A percentile compares a stretch with the other conserved stretches of the same genome.
These are phyloP conservation scores for Triplophysa bombifrons DNA, from an alignment of 2,797 vertebrate species.

Conservation along the genomic window DNA sequence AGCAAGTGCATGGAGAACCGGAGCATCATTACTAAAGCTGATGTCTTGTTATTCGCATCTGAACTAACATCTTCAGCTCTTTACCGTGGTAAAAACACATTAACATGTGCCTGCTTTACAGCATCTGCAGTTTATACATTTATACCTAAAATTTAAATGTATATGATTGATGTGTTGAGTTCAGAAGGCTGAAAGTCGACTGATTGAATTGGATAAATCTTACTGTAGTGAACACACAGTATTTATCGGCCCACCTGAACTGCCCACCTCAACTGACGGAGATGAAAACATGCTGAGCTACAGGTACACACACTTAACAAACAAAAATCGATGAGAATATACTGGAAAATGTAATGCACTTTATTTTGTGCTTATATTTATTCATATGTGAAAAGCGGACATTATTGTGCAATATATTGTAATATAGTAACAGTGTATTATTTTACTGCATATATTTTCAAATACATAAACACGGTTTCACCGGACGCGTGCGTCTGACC, in stretches of 20 bases:
- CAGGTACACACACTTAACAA: conserved; percentile 77
- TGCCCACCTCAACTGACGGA: conserved; percentile 88
- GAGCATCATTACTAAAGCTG: no score
- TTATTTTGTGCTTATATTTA: no score
- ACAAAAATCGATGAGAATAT: no score
- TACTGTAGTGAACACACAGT: conserved; percentile 97
- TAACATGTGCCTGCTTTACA: background rate
- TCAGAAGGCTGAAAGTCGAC: conserved; percentile 56
- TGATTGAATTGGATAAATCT: conserved; percentile 96
- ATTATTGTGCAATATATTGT: no score
- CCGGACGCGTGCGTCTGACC: no score
- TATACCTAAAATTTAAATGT: no score
- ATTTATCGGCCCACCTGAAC: conserved; percentile 95
- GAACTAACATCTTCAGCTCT: background rate
- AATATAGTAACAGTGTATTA: no score
- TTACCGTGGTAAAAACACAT: background rate
- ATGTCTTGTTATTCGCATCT: background rate
- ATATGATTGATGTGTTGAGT: background rate
- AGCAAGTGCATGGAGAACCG: no score
- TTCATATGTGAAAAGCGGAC: no score
- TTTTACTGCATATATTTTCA: no score
- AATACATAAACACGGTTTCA: no score
- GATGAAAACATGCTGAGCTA: conserved; percentile 90
- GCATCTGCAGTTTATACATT: background rate
- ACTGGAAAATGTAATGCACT: no score